Conservation (phyloP, 1,140 invertebrate species). For the Drosophila elegans region DNA sequence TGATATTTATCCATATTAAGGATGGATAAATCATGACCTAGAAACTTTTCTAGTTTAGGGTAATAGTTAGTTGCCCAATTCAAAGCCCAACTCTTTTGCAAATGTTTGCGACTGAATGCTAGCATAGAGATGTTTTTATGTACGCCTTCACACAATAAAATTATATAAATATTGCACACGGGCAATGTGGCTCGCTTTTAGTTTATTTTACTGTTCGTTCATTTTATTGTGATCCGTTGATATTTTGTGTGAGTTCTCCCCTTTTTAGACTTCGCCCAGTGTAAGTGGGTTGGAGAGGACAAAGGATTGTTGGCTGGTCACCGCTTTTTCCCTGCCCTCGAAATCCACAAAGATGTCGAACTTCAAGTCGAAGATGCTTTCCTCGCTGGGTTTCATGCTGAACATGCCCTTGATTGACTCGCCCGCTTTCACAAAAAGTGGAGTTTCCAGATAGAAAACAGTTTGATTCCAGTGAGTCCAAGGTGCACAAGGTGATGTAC, state of each 20-base stretch:
- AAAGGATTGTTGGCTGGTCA: conserved; percentile 19
- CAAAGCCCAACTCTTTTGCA: background rate
- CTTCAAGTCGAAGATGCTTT: conserved; percentile 33
- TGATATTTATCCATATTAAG: no score
- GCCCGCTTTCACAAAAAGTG: conserved; percentile 24
- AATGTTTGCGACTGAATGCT: background rate
- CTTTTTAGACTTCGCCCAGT: background rate
- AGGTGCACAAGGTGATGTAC: conserved; percentile 46
- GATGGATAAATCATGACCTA: no score
- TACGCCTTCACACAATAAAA: conserved; percentile 28
- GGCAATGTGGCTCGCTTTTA: conserved; percentile 24
- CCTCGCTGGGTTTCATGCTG: conserved; percentile 12
- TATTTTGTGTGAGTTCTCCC: conserved; percentile 2
- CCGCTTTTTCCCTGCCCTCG: conserved; percentile 22
- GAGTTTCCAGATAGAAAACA: conserved; percentile 47
- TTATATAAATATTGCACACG: conserved; percentile 35
- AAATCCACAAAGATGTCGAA: conserved; percentile 39
- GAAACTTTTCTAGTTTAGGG: background rate
- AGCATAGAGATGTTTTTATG: conserved; percentile 17
- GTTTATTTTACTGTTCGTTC: conserved; percentile 15
- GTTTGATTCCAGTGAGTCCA: conserved; percentile 64
- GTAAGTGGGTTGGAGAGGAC: conserved; percentile 12
- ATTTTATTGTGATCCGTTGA: conserved; percentile 15
- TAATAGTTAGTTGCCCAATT: background rate
- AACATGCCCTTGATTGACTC: conserved; percentile 41